Conservation (phyloP, 2,797 vertebrate genomes). For the Tangara arthus region DNA sequence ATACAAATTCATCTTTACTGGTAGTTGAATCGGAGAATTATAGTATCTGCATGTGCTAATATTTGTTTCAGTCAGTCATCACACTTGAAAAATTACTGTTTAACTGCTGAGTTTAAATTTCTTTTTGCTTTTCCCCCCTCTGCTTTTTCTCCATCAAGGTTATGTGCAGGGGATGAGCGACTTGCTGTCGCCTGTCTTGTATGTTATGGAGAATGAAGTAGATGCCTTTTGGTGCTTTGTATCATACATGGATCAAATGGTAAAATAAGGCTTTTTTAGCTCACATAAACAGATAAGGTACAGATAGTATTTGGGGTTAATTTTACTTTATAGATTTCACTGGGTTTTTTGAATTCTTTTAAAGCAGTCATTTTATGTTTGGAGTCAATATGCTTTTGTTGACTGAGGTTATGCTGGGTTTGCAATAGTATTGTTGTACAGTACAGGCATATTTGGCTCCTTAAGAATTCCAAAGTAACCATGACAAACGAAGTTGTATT, state of each 20-base stretch:
- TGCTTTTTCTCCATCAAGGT: conserved; percentile 71
- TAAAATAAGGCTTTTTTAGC: conserved; percentile 63
- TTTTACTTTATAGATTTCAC: background rate
- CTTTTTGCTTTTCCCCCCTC: background rate
- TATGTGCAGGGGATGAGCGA: conserved; percentile 98
- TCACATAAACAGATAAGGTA: background rate
- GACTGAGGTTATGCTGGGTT: background rate
- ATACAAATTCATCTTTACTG: background rate
- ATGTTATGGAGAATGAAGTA: conserved; percentile 95
- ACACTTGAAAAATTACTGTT: background rate
- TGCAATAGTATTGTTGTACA: background rate
- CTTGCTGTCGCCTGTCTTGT: conserved; percentile 92
- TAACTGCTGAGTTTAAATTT: background rate
- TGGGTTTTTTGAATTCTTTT: background rate
- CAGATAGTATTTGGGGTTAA: background rate
- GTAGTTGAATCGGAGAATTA: background rate
- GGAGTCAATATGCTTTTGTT: background rate
- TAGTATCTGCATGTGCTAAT: background rate
- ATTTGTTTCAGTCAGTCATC: background rate
- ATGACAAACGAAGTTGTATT: background rate
- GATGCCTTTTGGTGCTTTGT: conserved; percentile 98
- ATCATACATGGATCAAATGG: conserved; percentile 95
- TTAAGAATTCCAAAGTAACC: background rate
- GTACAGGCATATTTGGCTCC: background rate
- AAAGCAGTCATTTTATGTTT: background rate